Evolutionary conservation across 2,888 invertebrate genomes (phyloP).

Genomic region (Pogonocherus hispidulus): DNA sequence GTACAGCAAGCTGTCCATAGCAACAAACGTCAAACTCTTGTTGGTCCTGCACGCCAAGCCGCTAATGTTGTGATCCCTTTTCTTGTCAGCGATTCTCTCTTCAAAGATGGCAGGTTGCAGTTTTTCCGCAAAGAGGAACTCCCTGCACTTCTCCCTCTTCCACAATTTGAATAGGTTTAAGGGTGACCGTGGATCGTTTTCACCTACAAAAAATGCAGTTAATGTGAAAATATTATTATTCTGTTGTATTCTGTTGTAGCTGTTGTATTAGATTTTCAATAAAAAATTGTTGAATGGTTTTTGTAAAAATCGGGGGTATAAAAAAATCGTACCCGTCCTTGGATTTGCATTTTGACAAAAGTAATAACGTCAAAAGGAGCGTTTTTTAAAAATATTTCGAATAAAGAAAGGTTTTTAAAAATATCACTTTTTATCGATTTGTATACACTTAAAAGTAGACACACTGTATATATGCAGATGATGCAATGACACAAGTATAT

Average conservation of each 20-base stretch:
- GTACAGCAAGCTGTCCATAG: slow-evolving; percentile 81
- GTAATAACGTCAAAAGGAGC: too few relatives aligned
- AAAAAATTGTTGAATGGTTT: too few relatives aligned
- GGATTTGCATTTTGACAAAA: too few relatives aligned
- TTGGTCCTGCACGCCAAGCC: slow-evolving; percentile 74
- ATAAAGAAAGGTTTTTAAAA: too few relatives aligned
- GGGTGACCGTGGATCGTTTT: slow-evolving; percentile 65
- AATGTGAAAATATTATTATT: neutral
- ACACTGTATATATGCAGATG: too few relatives aligned
- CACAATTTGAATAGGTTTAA: slow-evolving; percentile 66
- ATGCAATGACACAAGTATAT: too few relatives aligned
- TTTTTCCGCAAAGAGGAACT: slow-evolving; percentile 65
- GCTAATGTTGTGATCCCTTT: slow-evolving; percentile 39
- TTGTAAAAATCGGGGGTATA: too few relatives aligned
- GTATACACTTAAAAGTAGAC: too few relatives aligned
- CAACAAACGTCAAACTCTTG: slow-evolving; percentile 75
- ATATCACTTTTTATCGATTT: too few relatives aligned
- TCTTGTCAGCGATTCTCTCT: slow-evolving; percentile 7
- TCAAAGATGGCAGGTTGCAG: slow-evolving; percentile 65
- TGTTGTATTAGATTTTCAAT: neutral
- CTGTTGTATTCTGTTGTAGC: too few relatives aligned
- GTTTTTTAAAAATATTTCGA: too few relatives aligned
- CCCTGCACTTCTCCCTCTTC: slow-evolving; percentile 57
- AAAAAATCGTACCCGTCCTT: too few relatives aligned
- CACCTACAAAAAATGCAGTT: slow-evolving; percentile 18